Conservation (phyloP, 2,888 invertebrate genomes). For the Lycophotia porphyrea region DNA sequence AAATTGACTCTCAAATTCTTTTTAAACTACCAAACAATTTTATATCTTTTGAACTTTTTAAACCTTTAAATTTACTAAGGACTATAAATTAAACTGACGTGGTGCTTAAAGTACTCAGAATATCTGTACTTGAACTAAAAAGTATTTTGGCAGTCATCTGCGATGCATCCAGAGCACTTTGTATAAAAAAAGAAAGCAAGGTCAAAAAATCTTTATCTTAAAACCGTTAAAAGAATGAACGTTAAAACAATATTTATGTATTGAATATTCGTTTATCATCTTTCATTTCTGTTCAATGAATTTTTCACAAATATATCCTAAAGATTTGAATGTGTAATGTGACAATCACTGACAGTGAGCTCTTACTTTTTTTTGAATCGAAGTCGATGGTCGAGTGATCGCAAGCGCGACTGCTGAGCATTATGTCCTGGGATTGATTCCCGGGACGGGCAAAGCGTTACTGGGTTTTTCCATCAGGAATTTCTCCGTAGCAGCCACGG, state of each 20-base stretch:
- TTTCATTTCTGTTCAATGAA: slow-evolving; percentile 7
- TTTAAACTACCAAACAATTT: slow-evolving; percentile 1
- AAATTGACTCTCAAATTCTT: not conserved
- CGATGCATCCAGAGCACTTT: slow-evolving; percentile 31
- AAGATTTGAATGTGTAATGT: not conserved
- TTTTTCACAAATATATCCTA: slow-evolving; percentile 1
- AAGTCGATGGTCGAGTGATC: too few relatives aligned
- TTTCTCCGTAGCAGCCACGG: not conserved
- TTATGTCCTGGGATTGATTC: too few relatives aligned
- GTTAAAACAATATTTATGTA: slow-evolving; percentile 11
- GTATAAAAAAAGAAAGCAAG: slow-evolving; percentile 38
- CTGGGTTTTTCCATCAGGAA: too few relatives aligned
- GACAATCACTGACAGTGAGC: not conserved
- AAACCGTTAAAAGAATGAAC: slow-evolving; percentile 5
- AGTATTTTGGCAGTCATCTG: slow-evolving; percentile 37
- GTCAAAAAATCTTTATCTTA: slow-evolving; percentile 22
- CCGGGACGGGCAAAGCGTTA: too few relatives aligned
- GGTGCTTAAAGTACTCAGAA: slow-evolving; percentile 25
- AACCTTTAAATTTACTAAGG: not conserved
- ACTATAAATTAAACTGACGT: slow-evolving; percentile 29
- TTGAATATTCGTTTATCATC: slow-evolving; percentile 7
- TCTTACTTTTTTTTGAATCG: too few relatives aligned
- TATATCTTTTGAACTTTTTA: slow-evolving; percentile 12
- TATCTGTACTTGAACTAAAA: slow-evolving; percentile 48
- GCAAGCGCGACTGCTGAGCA: too few relatives aligned